Conservation (phyloP, 2,888 invertebrate genomes). For the Adela reaumurella region DNA sequence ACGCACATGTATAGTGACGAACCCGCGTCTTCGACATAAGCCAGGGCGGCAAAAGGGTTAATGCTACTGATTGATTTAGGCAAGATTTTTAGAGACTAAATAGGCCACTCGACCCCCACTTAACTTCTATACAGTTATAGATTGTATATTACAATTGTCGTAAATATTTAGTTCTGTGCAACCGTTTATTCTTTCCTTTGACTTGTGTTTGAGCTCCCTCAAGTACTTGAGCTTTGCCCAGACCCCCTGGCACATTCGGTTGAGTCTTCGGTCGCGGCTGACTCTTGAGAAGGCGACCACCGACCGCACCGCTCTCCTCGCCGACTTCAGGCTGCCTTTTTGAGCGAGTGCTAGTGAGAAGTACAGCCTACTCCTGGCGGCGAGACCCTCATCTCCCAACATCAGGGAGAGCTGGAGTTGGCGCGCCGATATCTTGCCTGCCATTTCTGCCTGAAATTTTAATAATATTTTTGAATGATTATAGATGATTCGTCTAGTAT, state of each 20-base stretch:
- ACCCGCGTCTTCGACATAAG: too few species aligned
- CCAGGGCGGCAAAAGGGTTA: too few species aligned
- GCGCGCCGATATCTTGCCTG: conserved; percentile 80
- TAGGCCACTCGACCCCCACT: too few species aligned
- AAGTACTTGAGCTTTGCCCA: conserved; percentile 77
- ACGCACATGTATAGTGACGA: too few species aligned
- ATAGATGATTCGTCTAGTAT: too few species aligned
- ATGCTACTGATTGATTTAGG: too few species aligned
- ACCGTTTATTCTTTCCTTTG: conserved; percentile 2
- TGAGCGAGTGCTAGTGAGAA: conserved; percentile 87
- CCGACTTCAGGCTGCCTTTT: conserved; percentile 61
- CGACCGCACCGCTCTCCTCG: conserved; percentile 58
- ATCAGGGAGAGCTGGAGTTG: conserved; percentile 79
- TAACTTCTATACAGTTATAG: too few species aligned
- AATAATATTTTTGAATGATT: too few species aligned
- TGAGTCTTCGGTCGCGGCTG: conserved; percentile 60
- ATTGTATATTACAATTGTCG: too few species aligned
- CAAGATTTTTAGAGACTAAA: too few species aligned
- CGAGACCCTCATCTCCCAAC: conserved; percentile 77
- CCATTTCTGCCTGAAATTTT: conserved; percentile 71
- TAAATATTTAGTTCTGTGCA: too few species aligned
- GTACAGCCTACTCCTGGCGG: conserved; percentile 82
- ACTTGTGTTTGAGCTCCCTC: conserved; percentile 18
- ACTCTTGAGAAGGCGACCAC: conserved; percentile 31
- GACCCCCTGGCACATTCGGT: conserved; percentile 82